Conservation (phyloP, 2,797 vertebrate genomes). For the Esox masquinongy region DNA sequence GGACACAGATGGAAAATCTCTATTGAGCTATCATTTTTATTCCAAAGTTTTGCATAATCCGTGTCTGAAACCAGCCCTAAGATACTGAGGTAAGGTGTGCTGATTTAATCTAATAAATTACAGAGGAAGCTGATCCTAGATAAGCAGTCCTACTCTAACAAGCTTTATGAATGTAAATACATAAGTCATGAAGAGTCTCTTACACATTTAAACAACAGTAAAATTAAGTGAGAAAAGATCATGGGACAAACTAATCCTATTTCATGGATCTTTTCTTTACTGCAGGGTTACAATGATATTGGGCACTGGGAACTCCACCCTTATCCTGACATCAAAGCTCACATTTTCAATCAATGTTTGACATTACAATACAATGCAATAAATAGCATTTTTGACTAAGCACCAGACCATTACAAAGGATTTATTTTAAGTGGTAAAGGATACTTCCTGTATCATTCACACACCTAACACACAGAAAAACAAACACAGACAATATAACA, state of each 20-base stretch:
- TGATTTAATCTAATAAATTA: neutral
- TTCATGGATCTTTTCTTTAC: slow-evolving; percentile 12
- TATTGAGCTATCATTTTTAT: no score
- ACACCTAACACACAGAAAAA: neutral
- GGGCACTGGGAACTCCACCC: neutral
- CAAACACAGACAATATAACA: neutral
- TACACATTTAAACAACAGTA: slow-evolving; percentile 12
- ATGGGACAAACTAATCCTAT: slow-evolving; percentile 22
- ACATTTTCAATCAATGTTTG: neutral
- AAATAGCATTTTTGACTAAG: neutral
- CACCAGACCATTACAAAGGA: neutral
- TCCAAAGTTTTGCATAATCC: no score
- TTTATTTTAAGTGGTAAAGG: neutral
- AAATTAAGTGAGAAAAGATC: neutral
- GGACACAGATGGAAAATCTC: no score
- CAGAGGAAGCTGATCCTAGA: neutral
- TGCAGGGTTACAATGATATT: neutral
- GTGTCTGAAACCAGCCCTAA: no score
- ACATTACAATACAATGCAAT: neutral
- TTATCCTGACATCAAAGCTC: neutral
- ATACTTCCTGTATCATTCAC: neutral
- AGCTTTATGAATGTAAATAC: neutral
- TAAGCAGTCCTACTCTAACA: neutral
- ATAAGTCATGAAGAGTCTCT: neutral
- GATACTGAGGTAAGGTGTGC: neutral